phyloP scores from a whole-genome alignment of 2,113 vertebrate genomes.

The Gallinago jamesoni region DNA sequence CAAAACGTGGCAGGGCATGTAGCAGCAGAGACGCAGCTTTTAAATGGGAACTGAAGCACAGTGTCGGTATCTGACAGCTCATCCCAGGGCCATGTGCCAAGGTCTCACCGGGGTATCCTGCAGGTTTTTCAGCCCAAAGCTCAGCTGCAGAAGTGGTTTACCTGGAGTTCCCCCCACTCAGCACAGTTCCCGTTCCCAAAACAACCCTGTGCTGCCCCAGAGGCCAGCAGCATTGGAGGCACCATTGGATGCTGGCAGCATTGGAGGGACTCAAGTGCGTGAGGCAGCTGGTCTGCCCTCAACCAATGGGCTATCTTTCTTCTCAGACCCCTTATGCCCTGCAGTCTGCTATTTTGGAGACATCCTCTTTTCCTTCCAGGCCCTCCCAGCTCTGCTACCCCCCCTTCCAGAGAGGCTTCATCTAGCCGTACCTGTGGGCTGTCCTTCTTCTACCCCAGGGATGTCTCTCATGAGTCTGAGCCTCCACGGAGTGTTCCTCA shows the following conservation, averaged over 20 bases:
- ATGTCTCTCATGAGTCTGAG: not conserved
- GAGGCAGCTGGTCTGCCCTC: not conserved
- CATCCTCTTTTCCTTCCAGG: not conserved
- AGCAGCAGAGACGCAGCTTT: not conserved
- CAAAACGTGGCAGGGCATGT: not conserved
- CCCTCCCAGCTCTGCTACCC: accelerated
- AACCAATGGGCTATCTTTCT: not conserved
- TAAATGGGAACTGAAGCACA: not conserved
- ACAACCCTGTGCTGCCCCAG: not conserved
- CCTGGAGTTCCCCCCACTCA: not conserved
- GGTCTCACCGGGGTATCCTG: not conserved
- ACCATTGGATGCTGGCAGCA: not conserved
- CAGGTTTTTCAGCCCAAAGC: not conserved
- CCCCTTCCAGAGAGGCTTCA: not conserved
- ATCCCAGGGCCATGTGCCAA: not conserved
- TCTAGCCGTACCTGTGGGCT: not conserved
- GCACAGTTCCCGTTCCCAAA: not conserved
- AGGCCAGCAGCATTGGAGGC: not conserved
- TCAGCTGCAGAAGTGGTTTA: not conserved
- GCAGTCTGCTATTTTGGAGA: not conserved
- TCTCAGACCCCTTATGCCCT: not conserved
- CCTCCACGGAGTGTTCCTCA: not conserved
- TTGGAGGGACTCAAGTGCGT: accelerated
- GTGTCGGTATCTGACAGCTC: not conserved
- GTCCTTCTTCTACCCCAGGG: not conserved